Evolutionary conservation across 2,797 vertebrate species (phyloP), one percentile per base, ranked within the genome.

Genomic region (Carapus acus): DNA sequence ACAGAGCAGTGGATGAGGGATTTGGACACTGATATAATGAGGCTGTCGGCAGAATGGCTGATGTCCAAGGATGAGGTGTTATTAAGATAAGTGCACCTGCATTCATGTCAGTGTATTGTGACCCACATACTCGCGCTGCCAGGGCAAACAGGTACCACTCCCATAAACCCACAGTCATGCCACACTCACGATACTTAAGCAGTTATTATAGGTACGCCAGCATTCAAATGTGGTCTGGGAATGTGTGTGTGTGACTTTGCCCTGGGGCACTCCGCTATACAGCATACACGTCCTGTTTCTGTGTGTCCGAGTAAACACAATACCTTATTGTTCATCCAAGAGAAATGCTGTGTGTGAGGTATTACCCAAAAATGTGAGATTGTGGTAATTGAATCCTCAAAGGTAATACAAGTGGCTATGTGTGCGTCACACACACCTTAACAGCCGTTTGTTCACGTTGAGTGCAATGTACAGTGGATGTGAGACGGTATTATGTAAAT

Each of bases 311-410:
- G 43, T 27, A 12, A 44, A 7, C 62, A 71, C 69, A 71, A 67
- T 43, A 44, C 53, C 31, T 69, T 47, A 67, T 74, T 74, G 66
- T 80, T 74, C 49, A 43, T 54, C 24, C 24, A 42, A 61, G 65
- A 29, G 70, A 76, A 54, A 19, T 37, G 27, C 18, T 29, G 51
- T 9, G 8, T 65, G 62, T 56, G 55, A 58, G 47, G 49, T 56
- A 22, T 36, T 1, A 1, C 15, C 11, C 20, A 16, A 31, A 70
- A 63, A 48, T 20, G 24, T 36, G 21, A 49, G 69, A 55, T 33
- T 3, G 24, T 38, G 56, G 56, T 27, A 58, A 63, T 43, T 23
- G 46, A 18, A 68, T 43, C 49, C 51, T 51, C 16, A 49, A 1
- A 57, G 58, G 48, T 52, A 52, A 74, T 39, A 59, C 8, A 15